A percentile compares a stretch with the other conserved stretches of the same genome.
phyloP scores from a whole-genome alignment of 2,888 invertebrate species.

The Chloroclysta siterata region DNA sequence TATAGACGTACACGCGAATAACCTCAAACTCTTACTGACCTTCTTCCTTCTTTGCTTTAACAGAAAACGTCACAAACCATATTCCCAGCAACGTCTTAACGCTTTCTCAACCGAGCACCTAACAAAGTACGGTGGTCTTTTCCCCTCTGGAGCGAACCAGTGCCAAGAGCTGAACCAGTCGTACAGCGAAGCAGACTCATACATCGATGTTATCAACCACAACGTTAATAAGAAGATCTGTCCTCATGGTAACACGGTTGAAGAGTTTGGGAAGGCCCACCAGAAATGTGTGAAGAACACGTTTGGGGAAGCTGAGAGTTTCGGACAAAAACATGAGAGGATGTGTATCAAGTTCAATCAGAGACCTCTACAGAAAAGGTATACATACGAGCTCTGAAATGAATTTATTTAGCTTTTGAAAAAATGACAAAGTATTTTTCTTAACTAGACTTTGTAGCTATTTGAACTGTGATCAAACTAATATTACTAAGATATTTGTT shows the following conservation, averaged over 20 bases:
- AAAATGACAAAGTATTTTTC: too few species aligned
- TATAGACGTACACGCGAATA: conserved; percentile 39
- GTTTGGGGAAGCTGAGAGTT: conserved; percentile 63
- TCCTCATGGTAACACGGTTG: conserved; percentile 77
- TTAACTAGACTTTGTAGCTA: too few species aligned
- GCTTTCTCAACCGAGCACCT: conserved; percentile 82
- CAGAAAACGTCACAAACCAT: conserved; percentile 83
- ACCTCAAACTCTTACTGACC: conserved; percentile 57
- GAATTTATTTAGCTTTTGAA: background rate
- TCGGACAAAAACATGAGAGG: conserved; percentile 77
- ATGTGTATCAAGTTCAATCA: conserved; percentile 83
- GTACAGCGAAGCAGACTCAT: conserved; percentile 79
- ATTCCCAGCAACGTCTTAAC: conserved; percentile 82
- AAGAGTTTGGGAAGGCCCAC: conserved; percentile 81
- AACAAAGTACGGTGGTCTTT: conserved; percentile 79
- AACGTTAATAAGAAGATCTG: conserved; percentile 70
- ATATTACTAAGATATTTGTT: background rate
- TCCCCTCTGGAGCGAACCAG: conserved; percentile 79
- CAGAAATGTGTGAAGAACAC: conserved; percentile 80
- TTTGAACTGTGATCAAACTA: background rate
- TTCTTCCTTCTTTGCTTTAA: conserved; percentile 68
- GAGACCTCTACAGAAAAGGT: conserved; percentile 78
- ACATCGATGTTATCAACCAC: conserved; percentile 76
- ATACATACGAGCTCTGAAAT: conserved; percentile 28
- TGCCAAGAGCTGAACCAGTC: conserved; percentile 80